These are phyloP conservation scores for Conger conger DNA, from an alignment of 2,113 vertebrate genomes.

Conservation along the genomic window DNA sequence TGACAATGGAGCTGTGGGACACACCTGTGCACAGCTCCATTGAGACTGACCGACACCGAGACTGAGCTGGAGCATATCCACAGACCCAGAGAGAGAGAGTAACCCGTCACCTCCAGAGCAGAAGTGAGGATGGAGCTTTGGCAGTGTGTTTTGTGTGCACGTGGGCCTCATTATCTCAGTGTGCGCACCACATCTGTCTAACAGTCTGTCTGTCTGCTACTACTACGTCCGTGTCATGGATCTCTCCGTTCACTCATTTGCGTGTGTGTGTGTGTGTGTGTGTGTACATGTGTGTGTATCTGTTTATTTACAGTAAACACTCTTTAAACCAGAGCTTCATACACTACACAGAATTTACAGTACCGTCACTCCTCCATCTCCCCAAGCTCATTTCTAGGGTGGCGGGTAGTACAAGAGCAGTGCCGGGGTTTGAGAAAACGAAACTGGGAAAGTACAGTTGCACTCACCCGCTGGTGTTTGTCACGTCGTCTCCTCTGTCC, in stretches of 20 bases:
- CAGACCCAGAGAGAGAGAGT: background rate
- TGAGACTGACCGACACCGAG: no score
- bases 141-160: background rate
- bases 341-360: background rate
- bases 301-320: background rate
- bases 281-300: background rate
- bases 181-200: background rate
- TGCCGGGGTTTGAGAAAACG: background rate
- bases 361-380: background rate
- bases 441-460: background rate
- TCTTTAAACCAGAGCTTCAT: background rate
- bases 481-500: background rate
- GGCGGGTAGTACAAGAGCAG: background rate
- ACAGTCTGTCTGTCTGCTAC: background rate
- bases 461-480: background rate
- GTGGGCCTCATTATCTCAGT: background rate
- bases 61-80: background rate
- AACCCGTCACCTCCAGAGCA: background rate
- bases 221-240: background rate
- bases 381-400: background rate
- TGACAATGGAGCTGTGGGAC: background rate
- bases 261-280: background rate
- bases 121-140: background rate
- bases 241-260: background rate
- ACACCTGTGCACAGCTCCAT: no score